Conservation (phyloP, 2,888 invertebrate genomes). For the Melinopterus prodromus region DNA sequence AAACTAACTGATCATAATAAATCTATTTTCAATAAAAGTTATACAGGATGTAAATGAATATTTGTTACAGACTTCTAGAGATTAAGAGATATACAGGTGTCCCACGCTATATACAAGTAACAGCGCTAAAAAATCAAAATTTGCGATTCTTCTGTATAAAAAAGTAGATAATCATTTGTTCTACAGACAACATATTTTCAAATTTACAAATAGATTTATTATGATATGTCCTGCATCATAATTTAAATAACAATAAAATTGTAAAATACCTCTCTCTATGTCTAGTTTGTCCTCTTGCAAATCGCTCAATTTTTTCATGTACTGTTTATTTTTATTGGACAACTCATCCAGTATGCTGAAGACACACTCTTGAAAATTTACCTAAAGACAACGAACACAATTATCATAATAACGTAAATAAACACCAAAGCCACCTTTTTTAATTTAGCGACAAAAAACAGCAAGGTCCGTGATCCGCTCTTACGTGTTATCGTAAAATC, state of each 20-base stretch:
- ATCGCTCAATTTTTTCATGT: constrained; percentile 24
- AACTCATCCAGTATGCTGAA: constrained; percentile 42
- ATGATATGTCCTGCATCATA: neutral
- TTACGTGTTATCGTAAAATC: constrained; percentile 42
- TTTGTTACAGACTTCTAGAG: too few relatives aligned
- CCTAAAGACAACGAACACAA: constrained; percentile 33
- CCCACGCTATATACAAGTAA: too few relatives aligned
- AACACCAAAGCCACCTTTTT: constrained; percentile 38
- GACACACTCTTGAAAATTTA: constrained; percentile 40
- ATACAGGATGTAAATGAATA: too few relatives aligned
- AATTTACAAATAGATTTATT: neutral
- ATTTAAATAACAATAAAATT: constrained; percentile 4
- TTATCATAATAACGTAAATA: neutral
- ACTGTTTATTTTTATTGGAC: constrained; percentile 29
- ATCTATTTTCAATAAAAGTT: too few relatives aligned
- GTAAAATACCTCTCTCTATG: constrained; percentile 36
- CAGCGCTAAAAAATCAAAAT: too few relatives aligned
- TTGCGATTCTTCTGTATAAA: too few relatives aligned
- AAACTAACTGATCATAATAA: neutral
- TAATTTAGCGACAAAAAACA: constrained; percentile 43
- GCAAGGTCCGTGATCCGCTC: constrained; percentile 37
- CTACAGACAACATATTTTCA: too few relatives aligned
- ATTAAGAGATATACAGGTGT: too few relatives aligned
- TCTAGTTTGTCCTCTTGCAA: constrained; percentile 33
- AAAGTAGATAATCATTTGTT: too few relatives aligned